Percentiles rank a stretch among this genome's conserved stretches.
These are phyloP conservation scores for Heterodera schachtii DNA, from an alignment of 1,140 invertebrate species.

Conservation along the genomic window DNA sequence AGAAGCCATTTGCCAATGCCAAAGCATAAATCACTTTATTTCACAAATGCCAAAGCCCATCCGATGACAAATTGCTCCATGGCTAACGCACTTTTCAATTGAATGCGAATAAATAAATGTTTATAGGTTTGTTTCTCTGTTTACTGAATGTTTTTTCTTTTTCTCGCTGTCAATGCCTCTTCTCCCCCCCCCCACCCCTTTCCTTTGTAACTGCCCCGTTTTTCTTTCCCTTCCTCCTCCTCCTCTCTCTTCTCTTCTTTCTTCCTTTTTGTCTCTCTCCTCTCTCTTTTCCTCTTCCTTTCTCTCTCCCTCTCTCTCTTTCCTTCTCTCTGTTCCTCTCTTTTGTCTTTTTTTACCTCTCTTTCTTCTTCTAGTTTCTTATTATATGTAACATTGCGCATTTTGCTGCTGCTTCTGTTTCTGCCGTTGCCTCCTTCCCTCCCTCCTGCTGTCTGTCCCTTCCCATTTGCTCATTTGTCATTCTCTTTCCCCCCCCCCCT, in stretches of 20 bases:
- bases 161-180: no score
- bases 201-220: background rate
- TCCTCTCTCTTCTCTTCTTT: no score
- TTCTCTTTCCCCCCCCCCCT: background rate
- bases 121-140: background rate
- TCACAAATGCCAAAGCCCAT: background rate
- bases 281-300: no score
- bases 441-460: background rate
- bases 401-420: background rate
- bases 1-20: background rate
- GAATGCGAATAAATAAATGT: background rate
- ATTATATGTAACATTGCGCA: background rate
- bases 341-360: no score
- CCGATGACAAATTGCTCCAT: background rate
- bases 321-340: no score
- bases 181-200: background rate
- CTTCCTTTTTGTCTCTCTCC: background rate
- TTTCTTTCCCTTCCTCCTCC: no score
- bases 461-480: slow-evolving; percentile 4
- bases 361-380: no score
- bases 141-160: no score
- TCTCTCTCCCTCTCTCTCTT: background rate
- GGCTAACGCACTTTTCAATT: background rate
- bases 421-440: no score
- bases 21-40: slow-evolving; percentile 1